These are phyloP conservation scores for Norana najaformis DNA, from an alignment of 2,888 invertebrate genomes.

Conservation along the genomic window DNA sequence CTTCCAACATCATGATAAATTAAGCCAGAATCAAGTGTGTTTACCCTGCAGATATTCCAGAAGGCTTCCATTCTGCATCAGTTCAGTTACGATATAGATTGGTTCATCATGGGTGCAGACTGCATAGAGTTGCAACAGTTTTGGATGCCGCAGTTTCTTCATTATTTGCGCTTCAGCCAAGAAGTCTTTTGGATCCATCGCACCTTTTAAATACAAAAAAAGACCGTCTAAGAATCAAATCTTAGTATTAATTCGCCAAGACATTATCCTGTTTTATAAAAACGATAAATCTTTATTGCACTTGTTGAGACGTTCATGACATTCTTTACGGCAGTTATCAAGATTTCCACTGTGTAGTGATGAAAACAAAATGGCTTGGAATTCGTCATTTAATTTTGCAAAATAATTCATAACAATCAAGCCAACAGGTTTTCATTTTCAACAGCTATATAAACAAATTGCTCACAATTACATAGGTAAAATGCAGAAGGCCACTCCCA, in stretches of 20 bases:
- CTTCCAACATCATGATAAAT: not conserved
- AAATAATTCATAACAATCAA: no score
- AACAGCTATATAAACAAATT: no score
- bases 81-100: constrained; percentile 95
- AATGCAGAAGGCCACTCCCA: no score
- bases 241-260: not conserved
- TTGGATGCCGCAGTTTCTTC: constrained; percentile 95
- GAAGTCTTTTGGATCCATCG: constrained; percentile 98
- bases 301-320: not conserved
- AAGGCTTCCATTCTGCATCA: constrained; percentile 97
- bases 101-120: constrained; percentile 99
- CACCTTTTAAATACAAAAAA: constrained; percentile 50
- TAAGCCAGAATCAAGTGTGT: not conserved
- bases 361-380: no score
- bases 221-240: not conserved
- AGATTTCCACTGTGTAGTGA: no score
- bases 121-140: constrained; percentile 95
- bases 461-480: no score
- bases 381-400: no score
- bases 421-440: no score
- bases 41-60: constrained; percentile 81
- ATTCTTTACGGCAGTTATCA: not conserved
- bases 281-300: not conserved
- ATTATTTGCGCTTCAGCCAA: constrained; percentile 98
- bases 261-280: not conserved